Evolutionary conservation across 2,113 vertebrate genomes (phyloP).

Genomic region (Columba janthina): DNA sequence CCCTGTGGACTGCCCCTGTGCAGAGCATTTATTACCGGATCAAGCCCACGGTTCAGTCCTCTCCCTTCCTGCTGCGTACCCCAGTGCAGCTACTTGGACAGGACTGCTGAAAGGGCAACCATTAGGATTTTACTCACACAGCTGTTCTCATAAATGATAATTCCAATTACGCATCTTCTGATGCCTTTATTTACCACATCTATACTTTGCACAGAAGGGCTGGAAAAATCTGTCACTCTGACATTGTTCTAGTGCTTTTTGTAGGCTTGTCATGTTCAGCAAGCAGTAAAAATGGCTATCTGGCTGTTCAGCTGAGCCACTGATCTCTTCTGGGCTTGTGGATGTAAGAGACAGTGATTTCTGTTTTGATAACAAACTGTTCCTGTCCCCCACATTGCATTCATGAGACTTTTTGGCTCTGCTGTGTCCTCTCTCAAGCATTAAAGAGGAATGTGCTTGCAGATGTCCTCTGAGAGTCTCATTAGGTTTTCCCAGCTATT

Average conservation of each 20-base stretch:
- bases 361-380: not conserved
- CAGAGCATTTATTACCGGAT: not conserved
- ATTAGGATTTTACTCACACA: not conserved
- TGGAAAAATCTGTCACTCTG: not conserved
- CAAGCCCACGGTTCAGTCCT: not conserved
- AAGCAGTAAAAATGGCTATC: not conserved
- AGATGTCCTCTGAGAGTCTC: not conserved
- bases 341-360: not conserved
- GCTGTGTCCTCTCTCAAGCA: not conserved
- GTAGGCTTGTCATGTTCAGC: not conserved
- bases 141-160: not conserved
- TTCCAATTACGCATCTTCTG: not conserved
- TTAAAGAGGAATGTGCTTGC: not conserved
- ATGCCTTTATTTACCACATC: not conserved
- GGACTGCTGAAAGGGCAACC: not conserved
- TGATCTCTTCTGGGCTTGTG: not conserved
- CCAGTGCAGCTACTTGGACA: not conserved
- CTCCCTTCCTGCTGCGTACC: not conserved
- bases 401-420: not conserved
- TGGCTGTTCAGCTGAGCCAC: not conserved
- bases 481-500: not conserved
- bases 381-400: not conserved
- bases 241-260: not conserved
- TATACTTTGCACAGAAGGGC: not conserved
- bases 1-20: not conserved